These are phyloP conservation scores for Lagodon rhomboides DNA, from an alignment of 2,797 vertebrate species.

Conservation along the genomic window DNA sequence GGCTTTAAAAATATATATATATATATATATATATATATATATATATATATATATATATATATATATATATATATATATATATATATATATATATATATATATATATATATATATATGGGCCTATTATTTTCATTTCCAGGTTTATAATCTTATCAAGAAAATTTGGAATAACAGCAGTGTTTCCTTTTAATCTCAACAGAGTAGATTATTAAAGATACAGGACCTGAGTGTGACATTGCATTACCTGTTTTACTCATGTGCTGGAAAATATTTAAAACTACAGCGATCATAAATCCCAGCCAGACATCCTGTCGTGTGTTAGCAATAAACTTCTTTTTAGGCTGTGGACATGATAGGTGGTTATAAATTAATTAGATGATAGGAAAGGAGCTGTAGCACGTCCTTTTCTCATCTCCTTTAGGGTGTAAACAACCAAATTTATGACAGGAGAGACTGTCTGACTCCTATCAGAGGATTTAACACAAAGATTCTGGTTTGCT, in stretches of 20 bases:
- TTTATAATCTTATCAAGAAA: too few species aligned
- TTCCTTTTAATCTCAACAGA: neutral
- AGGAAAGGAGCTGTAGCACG: neutral
- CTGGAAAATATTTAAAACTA: neutral
- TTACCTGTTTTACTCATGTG: neutral
- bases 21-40: too few species aligned
- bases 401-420: conserved; percentile 7
- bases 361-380: neutral
- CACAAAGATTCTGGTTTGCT: neutral
- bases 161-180: neutral
- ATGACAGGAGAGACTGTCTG: neutral
- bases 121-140: too few species aligned
- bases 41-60: too few species aligned
- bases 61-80: too few species aligned
- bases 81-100: too few species aligned
- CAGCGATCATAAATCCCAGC: neutral
- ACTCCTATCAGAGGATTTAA: too few species aligned
- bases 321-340: neutral
- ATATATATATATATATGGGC: too few species aligned
- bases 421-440: neutral
- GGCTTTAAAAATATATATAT: too few species aligned
- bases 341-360: neutral
- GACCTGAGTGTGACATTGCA: neutral
- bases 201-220: neutral
- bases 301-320: neutral